A percentile compares a stretch with the other conserved stretches of the same genome.
These are phyloP conservation scores for Drosophila mojavensis DNA, from an alignment of 1,140 invertebrate species.

Conservation along the genomic window DNA sequence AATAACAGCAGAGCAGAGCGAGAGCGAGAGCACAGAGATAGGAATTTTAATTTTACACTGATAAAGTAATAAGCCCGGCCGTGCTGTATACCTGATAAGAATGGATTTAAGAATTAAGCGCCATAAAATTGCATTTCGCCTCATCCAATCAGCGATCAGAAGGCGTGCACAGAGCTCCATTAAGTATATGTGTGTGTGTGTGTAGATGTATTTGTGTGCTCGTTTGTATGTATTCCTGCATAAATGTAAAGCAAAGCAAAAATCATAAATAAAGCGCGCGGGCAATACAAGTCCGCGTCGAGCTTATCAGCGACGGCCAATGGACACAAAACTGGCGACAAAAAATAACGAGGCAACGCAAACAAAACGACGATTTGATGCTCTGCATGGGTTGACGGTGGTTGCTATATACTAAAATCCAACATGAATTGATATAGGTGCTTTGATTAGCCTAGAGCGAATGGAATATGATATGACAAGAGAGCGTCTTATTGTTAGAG, in stretches of 20 bases:
- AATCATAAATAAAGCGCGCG: slow-evolving; percentile 70
- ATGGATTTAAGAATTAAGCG: slow-evolving; percentile 80
- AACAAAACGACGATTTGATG: background rate
- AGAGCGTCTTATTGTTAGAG: no score
- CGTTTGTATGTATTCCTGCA: no score
- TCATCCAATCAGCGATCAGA: slow-evolving; percentile 61
- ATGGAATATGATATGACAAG: no score
- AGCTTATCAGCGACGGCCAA: slow-evolving; percentile 66
- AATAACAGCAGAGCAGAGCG: background rate
- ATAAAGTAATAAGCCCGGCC: slow-evolving; percentile 70
- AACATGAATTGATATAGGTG: background rate
- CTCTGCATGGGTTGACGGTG: background rate
- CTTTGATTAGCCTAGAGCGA: no score
- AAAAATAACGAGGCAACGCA: background rate
- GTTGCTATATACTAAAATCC: background rate
- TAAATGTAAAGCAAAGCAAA: slow-evolving; percentile 40
- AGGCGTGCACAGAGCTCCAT: slow-evolving; percentile 36
- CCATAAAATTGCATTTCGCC: slow-evolving; percentile 77
- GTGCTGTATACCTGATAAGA: slow-evolving; percentile 60
- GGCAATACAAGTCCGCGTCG: slow-evolving; percentile 29
- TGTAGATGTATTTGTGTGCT: background rate
- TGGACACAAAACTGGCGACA: slow-evolving; percentile 42
- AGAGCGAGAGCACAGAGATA: slow-evolving; percentile 15
- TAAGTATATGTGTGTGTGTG: slow-evolving; percentile 35
- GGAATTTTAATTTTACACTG: slow-evolving; percentile 69